Evolutionary conservation across 1,140 invertebrate genomes (phyloP).

Genomic region (Heliconius eleuchia): DNA sequence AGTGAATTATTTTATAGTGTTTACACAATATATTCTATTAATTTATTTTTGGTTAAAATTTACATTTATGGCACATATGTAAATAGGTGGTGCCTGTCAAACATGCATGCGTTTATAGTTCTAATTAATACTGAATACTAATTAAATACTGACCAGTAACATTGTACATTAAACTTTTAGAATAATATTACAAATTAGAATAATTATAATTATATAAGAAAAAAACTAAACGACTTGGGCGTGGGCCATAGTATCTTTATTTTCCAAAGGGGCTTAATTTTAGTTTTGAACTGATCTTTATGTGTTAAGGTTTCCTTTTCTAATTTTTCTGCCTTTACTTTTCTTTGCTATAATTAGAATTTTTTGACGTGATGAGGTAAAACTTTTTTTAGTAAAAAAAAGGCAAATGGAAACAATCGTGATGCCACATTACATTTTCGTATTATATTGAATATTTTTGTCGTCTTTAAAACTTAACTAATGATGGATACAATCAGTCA

Average conservation of each 20-base stretch:
- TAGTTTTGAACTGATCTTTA: too few species aligned
- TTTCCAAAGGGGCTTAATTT: too few species aligned
- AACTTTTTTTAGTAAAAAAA: neutral
- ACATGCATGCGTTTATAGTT: neutral
- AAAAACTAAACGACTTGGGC: neutral
- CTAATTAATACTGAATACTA: neutral
- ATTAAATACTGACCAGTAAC: conserved; percentile 3
- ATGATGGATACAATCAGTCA: neutral
- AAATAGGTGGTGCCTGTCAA: neutral
- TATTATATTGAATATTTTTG: neutral
- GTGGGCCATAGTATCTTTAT: too few species aligned
- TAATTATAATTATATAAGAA: neutral
- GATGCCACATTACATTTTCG: neutral
- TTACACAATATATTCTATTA: neutral
- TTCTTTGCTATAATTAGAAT: too few species aligned
- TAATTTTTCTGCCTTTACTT: too few species aligned
- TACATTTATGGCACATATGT: neutral
- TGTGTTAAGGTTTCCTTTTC: too few species aligned
- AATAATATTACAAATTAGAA: neutral
- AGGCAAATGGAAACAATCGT: neutral
- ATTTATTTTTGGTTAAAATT: neutral
- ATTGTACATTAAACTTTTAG: neutral
- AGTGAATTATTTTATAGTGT: neutral
- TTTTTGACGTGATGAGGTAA: neutral
- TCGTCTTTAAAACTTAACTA: too few species aligned